Percentiles rank a stretch among this genome's conserved stretches.
Evolutionary conservation across 2,113 vertebrate species (phyloP).

Genomic region (Mungos mungo): DNA sequence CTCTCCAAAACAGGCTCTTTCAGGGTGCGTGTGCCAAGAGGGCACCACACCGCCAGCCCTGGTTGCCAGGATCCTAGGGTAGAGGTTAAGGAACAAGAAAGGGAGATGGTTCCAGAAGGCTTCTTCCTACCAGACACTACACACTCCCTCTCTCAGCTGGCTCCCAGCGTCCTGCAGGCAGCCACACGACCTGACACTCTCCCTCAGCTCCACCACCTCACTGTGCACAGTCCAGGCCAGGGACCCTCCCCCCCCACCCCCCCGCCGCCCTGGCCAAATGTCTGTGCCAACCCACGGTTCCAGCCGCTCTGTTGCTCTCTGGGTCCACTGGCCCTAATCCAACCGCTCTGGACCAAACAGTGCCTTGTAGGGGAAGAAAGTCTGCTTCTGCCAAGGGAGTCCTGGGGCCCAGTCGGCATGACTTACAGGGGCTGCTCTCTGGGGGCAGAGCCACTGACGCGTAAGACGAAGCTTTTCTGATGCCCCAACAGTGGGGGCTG

Average conservation of each 20-base stretch:
- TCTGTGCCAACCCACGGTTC: constrained; percentile 41
- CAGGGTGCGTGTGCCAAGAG: not conserved
- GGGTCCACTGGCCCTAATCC: constrained; percentile 67
- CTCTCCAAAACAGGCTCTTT: constrained; percentile 14
- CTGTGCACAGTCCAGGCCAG: not conserved
- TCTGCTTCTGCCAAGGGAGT: constrained; percentile 45
- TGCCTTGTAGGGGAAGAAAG: constrained; percentile 88
- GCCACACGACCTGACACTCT: not conserved
- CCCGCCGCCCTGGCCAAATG: not conserved
- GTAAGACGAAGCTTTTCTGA: not conserved
- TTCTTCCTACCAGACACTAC: not conserved
- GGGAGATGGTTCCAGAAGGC: not conserved
- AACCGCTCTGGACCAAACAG: constrained; percentile 81
- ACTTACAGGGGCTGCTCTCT: not conserved
- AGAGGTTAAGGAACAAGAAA: not conserved
- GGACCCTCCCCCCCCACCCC: not conserved
- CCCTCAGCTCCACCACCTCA: not conserved
- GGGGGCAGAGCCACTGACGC: not conserved
- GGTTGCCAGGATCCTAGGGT: not conserved
- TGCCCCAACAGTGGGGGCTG: not conserved
- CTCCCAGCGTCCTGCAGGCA: not conserved
- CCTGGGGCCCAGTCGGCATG: not conserved
- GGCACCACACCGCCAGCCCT: not conserved
- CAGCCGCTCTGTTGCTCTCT: not conserved
- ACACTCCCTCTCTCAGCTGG: not conserved